Evolutionary conservation across 2,888 invertebrate genomes (phyloP).

Genomic region (Hypsopygia costalis): DNA sequence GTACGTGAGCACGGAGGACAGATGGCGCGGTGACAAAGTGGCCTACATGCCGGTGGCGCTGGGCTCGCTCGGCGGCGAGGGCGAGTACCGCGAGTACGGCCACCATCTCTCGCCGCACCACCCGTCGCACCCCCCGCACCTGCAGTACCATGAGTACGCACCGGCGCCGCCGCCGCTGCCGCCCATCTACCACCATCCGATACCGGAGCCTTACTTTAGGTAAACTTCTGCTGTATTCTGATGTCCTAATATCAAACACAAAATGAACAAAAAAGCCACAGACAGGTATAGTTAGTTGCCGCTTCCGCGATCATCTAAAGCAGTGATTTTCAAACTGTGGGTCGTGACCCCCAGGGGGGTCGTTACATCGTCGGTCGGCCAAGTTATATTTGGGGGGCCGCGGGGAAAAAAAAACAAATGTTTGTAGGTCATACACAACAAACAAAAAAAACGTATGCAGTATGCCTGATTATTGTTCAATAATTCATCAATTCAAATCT

Average conservation of each 20-base stretch:
- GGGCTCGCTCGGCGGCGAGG: constrained; percentile 83
- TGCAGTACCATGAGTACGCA: constrained; percentile 78
- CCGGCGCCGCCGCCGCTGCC: constrained; percentile 65
- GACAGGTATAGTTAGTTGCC: too few species aligned
- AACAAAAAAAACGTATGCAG: too few species aligned
- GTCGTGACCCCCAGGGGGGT: too few species aligned
- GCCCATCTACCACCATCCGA: constrained; percentile 65
- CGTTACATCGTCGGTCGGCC: too few species aligned
- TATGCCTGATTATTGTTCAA: too few species aligned
- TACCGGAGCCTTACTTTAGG: constrained; percentile 72
- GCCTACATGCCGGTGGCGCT: constrained; percentile 83
- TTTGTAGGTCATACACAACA: too few species aligned
- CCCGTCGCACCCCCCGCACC: constrained; percentile 55
- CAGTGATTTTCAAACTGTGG: too few species aligned
- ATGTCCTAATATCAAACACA: constrained; percentile 14
- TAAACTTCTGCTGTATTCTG: constrained; percentile 29
- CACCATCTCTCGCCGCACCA: constrained; percentile 73
- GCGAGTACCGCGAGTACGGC: constrained; percentile 77
- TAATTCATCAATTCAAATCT: too few species aligned
- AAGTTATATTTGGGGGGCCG: too few species aligned
- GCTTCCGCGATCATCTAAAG: too few species aligned
- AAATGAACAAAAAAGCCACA: too few species aligned
- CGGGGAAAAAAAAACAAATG: too few species aligned
- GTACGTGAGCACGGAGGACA: constrained; percentile 29
- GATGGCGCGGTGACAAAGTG: constrained; percentile 83